Conservation (phyloP, 1,140 invertebrate species). For the Reticulitermes speratus region DNA sequence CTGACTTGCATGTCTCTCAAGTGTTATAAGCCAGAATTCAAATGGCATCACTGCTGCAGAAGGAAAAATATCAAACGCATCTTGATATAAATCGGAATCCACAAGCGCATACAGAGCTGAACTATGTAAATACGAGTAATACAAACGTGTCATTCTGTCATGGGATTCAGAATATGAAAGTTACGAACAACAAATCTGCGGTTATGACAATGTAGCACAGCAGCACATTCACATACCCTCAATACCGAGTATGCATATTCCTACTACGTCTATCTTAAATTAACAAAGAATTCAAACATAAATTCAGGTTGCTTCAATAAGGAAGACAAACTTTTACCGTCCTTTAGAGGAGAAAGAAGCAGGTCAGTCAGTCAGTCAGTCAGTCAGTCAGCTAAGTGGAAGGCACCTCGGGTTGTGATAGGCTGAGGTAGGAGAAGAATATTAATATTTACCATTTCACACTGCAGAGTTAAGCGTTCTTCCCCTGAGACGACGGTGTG, state of each 20-base stretch:
- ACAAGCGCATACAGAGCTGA: too few species aligned
- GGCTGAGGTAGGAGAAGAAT: neutral
- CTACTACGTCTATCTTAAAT: neutral
- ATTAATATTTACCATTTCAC: neutral
- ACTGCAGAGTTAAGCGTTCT: neutral
- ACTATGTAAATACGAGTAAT: too few species aligned
- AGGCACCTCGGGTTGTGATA: neutral
- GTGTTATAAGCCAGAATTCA: too few species aligned
- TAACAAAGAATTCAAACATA: neutral
- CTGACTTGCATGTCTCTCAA: too few species aligned
- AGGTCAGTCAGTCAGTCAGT: neutral
- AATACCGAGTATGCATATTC: neutral
- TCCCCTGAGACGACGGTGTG: neutral
- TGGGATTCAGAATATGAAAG: too few species aligned
- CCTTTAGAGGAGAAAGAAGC: neutral
- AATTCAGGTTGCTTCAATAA: neutral
- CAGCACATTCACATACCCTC: too few species aligned
- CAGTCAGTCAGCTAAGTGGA: neutral
- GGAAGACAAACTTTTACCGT: neutral
- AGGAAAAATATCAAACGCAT: too few species aligned
- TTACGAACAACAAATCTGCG: too few species aligned
- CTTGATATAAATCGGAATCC: too few species aligned
- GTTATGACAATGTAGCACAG: too few species aligned
- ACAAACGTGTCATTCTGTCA: too few species aligned
- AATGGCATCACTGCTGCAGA: too few species aligned